Evolutionary conservation across 2,797 vertebrate species (phyloP), one percentile per base, ranked within the genome.

Genomic region (Sebastes minor): DNA sequence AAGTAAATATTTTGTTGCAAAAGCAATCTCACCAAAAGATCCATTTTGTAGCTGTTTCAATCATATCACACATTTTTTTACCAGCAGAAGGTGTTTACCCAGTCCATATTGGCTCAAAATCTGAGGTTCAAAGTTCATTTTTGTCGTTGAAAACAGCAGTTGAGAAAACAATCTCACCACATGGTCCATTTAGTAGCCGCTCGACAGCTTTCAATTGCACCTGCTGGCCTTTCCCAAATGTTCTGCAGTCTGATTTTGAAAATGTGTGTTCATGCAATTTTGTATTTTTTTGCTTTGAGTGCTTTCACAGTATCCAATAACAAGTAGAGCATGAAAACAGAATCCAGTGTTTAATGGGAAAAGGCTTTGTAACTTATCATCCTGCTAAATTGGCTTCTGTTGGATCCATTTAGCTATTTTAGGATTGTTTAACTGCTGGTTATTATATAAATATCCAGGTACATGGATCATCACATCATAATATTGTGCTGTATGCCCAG

Each of bases 81-180:
- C 27, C 49, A 35, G 16, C 20, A 55, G 49, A 53, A 20, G 0
- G 20, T 20, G 20, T 33, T 66, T 61, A 1, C 28, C 56, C 61
- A 8, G 16, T 25, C 32, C n/a, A 20, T 6, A 8, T 12, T 32
- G 68, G 23, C 25, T 22, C 1, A 49, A 76, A 42, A 73, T 53
- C 56, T 16, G 20, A 57, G 8, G 18, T 28, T 55, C 38, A 73
- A 30, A 76, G 42, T 52, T 53, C 3, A 18, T 70, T 68, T 25
- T 71, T 53, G 57, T 28, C 68, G 20, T 71, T 56, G 56, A 72
- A 76, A 75, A 35, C 27, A 53, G 28, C 56, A 61, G 9, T 56
- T n/a, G 56, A 62, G 60, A 57, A 73, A 76, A 61, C 67, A 63
- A 61, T 70, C 49, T 52, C 60, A n/a, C 46, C 28, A 4, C 61